Evolutionary conservation across 2,797 vertebrate species (phyloP).

Genomic region (Dendrocincla fuliginosa): DNA sequence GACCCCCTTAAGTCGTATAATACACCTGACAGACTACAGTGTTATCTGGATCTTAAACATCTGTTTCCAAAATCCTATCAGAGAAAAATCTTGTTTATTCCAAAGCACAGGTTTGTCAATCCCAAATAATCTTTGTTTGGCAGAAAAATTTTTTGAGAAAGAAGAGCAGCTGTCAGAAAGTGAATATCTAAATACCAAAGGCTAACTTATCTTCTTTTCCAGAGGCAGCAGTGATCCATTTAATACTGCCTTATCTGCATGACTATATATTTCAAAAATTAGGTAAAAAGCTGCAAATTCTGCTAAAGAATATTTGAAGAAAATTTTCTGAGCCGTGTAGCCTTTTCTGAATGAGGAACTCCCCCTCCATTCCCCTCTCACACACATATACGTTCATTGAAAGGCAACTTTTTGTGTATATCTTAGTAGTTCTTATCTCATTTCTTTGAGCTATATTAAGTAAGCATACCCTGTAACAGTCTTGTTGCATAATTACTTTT

Average conservation of each 20-base stretch:
- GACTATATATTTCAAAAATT: neutral
- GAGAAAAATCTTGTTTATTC: conserved; percentile 30
- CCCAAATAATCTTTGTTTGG: neutral
- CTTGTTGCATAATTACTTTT: neutral
- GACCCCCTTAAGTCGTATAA: neutral
- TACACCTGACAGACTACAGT: fast-evolving
- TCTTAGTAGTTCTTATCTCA: neutral
- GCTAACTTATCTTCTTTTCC: conserved; percentile 27
- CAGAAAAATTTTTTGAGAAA: neutral
- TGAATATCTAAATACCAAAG: neutral
- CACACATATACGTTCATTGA: neutral
- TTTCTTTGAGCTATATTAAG: conserved; percentile 4
- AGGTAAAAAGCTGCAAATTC: conserved; percentile 1
- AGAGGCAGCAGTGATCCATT: conserved; percentile 32
- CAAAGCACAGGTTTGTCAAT: neutral
- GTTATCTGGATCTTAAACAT: neutral
- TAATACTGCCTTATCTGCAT: conserved; percentile 22
- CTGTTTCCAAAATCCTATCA: neutral
- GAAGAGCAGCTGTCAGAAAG: conserved; percentile 28
- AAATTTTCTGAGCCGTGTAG: neutral
- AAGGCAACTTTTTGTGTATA: neutral
- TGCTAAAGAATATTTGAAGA: neutral
- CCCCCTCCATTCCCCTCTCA: neutral
- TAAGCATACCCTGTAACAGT: neutral
- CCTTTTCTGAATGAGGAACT: neutral